phyloP scores from a whole-genome alignment of 2,888 invertebrate genomes.

The Cheilosia grossa region DNA sequence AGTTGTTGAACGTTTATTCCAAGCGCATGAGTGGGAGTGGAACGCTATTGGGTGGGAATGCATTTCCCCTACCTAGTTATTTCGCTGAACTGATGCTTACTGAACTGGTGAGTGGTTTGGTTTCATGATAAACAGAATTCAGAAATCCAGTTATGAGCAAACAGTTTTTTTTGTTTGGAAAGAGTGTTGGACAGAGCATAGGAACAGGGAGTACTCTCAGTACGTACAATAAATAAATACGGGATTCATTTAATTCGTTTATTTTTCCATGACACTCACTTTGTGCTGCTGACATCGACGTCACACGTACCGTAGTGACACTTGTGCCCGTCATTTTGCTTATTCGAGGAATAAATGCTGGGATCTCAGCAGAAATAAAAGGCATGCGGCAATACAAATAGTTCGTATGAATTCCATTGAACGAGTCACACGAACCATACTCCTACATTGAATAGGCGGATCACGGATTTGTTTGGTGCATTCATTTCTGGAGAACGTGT shows the following conservation, averaged over 20 bases:
- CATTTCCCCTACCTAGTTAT: conserved; percentile 51
- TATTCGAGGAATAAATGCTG: conserved; percentile 80
- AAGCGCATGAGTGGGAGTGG: conserved; percentile 57
- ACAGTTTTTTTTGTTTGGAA: not conserved
- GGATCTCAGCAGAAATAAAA: conserved; percentile 77
- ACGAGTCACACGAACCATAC: no score
- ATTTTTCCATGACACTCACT: no score
- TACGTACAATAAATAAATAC: no score
- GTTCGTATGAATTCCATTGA: not conserved
- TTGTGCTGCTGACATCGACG: no score
- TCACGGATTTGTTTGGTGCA: no score
- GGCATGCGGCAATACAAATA: not conserved
- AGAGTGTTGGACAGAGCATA: no score
- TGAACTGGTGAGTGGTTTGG: no score
- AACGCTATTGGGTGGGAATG: conserved; percentile 25
- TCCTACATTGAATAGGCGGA: no score
- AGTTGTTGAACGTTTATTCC: conserved; percentile 13
- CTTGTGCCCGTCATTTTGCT: conserved; percentile 83
- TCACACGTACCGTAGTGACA: conserved; percentile 72
- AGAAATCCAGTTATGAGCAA: no score
- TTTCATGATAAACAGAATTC: conserved; percentile 3
- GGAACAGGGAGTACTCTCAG: no score
- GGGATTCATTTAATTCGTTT: no score
- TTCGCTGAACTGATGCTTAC: not conserved
- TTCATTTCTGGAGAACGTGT: no score